These are phyloP conservation scores for Bombus confusus DNA, from an alignment of 1,140 invertebrate genomes.

Conservation along the genomic window DNA sequence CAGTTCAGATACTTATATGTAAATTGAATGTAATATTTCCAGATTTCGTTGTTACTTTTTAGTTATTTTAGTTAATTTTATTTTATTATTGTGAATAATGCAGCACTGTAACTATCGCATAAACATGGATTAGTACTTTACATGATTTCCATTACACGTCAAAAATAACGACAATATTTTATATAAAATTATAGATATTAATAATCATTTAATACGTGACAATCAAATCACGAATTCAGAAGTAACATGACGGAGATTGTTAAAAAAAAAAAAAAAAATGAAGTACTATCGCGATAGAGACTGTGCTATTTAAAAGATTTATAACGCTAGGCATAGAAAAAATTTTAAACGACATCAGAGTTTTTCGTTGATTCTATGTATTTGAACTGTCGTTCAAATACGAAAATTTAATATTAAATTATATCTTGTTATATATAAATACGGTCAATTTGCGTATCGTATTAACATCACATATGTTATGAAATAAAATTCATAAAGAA, in stretches of 20 bases:
- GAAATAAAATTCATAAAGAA: slow-evolving; percentile 13
- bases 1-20: slow-evolving; percentile 12
- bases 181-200: slow-evolving; percentile 5
- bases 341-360: neutral
- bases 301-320: slow-evolving; percentile 17
- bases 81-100: slow-evolving; percentile 27
- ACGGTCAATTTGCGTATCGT: neutral
- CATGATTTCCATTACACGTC: slow-evolving; percentile 15
- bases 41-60: slow-evolving; percentile 34
- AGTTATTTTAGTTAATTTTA: slow-evolving; percentile 52
- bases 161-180: slow-evolving; percentile 16
- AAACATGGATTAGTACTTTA: slow-evolving; percentile 23
- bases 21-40: slow-evolving; percentile 29
- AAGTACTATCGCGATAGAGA: slow-evolving; percentile 14
- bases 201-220: slow-evolving; percentile 15
- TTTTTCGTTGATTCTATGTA: neutral
- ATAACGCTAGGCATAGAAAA: neutral
- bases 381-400: neutral
- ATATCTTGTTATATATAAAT: slow-evolving; percentile 11
- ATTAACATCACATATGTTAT: slow-evolving; percentile 17
- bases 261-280: slow-evolving; percentile 10
- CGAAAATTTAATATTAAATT: slow-evolving; percentile 8
- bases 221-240: slow-evolving; percentile 31
- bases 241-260: neutral
- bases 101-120: slow-evolving; percentile 4